Conservation (phyloP, 2,113 vertebrate species). For the Periophthalmus modestus region DNA sequence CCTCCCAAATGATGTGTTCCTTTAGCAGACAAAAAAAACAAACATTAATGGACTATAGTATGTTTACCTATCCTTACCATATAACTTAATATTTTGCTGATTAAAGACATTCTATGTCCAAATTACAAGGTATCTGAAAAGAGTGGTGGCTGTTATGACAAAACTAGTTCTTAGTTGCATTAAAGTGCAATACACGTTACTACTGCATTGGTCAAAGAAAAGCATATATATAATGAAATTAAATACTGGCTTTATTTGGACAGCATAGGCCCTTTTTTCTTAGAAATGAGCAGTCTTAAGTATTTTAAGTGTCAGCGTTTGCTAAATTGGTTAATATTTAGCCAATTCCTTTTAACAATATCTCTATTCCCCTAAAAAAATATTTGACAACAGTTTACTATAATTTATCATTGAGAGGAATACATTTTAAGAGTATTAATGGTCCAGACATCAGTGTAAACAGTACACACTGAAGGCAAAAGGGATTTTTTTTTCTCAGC, state of each 20-base stretch:
- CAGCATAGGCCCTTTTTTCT: neutral
- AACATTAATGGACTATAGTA: neutral
- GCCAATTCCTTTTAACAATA: neutral
- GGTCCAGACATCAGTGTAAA: constrained; percentile 28
- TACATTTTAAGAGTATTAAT: neutral
- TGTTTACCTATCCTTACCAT: neutral
- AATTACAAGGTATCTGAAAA: neutral
- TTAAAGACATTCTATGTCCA: neutral
- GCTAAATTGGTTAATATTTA: neutral
- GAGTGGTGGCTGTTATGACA: neutral
- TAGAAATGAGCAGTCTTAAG: neutral
- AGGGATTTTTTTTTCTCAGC: neutral
- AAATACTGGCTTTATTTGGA: constrained; percentile 1
- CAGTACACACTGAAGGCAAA: constrained; percentile 18
- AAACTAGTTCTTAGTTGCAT: neutral
- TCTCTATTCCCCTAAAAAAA: neutral
- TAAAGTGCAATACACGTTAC: neutral
- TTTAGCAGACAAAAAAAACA: neutral
- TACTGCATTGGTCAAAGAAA: constrained; percentile 5
- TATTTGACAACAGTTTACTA: neutral
- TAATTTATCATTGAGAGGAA: neutral
- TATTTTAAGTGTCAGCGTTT: neutral
- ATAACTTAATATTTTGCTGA: neutral
- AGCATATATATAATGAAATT: neutral
- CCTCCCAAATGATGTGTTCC: neutral